Evolutionary conservation across 2,888 invertebrate species (phyloP), one percentile per base, ranked within the genome.

Genomic region (Steromphala cineraria): DNA sequence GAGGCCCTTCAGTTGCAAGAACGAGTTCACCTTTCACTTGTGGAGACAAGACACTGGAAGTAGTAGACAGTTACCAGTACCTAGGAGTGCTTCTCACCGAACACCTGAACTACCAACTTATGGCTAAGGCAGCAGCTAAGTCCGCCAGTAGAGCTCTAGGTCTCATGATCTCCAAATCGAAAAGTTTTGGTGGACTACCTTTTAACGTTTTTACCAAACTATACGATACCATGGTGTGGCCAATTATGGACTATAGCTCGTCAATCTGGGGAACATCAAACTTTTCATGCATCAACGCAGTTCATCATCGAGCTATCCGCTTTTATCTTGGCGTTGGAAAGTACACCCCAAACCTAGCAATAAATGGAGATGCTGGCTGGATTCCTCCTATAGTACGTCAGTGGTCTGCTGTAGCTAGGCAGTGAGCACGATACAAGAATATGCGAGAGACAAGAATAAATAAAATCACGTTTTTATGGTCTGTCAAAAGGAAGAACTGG

Each of bases 201-300:
- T 77, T 53, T 31, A 62, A 46, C 8, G 67, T 53, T 24, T 80
- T 19, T 28, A 80, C 80, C 15, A 76, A 75, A 76, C 36, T 75
- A 8, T 80, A 76, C 67, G 76, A 80, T 31, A 75, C 67, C 1
- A 67, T 56, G n/a, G 67, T 67, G 24, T 62, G 21, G 36, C 21
- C 56, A 17, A 53, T 80, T 2, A 67, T 80, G 10, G 53, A 56
- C 62, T 80, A 75, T 36, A 67, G 80, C 2, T 17, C 62, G 40
- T 24, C 80, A n/a, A 52, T 80, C 19, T 80, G 80, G 76, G 80
- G 67, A 4, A 80, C 67, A 24, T 19, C 62, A 15, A 53, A 76
- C 10, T 62, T 21, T 31, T 40, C 67, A 7, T 80, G 80, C 46
- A 67, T 80, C 8, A 75, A 62, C 28, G 76, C 76, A 15, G 67